Percentiles rank a stretch among this genome's conserved stretches.
phyloP scores from a whole-genome alignment of 2,888 invertebrate genomes.

The Cataglyphis altisquamis region DNA sequence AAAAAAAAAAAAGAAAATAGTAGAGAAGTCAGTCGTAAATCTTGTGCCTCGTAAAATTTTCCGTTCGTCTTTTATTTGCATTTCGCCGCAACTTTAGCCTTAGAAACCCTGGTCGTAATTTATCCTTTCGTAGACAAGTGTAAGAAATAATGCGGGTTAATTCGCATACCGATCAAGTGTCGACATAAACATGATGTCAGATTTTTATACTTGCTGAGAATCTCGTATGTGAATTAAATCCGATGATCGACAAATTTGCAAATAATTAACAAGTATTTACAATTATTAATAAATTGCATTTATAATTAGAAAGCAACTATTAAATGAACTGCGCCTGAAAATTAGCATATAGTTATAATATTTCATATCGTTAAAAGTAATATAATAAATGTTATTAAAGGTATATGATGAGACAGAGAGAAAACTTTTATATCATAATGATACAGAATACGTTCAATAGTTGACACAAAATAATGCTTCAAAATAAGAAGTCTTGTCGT shows the following conservation, averaged over 20 bases:
- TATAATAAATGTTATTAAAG: conserved; percentile 10
- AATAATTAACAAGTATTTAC: conserved; percentile 45
- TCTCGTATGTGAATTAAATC: conserved; percentile 22
- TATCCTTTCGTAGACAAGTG: conserved; percentile 17
- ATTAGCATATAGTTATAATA: conserved; percentile 35
- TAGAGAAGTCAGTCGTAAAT: conserved; percentile 67
- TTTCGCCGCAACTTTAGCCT: conserved; percentile 50
- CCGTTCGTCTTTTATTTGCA: conserved; percentile 71
- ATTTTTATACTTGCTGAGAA: background rate
- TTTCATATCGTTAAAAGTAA: conserved; percentile 56
- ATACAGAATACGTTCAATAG: background rate
- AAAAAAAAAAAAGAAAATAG: conserved; percentile 32
- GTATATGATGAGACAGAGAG: background rate
- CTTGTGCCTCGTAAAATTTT: conserved; percentile 72
- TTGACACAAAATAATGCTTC: background rate
- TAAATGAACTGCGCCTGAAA: conserved; percentile 42
- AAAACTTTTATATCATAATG: background rate
- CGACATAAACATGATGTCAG: background rate
- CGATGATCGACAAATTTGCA: conserved; percentile 19
- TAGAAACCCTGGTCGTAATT: conserved; percentile 46
- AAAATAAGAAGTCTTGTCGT: background rate
- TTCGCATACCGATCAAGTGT: conserved; percentile 33
- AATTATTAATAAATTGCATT: conserved; percentile 21
- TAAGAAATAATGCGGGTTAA: conserved; percentile 67
- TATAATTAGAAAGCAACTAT: conserved; percentile 59